Evolutionary conservation across 2,888 invertebrate genomes (phyloP), one percentile per base, ranked within the genome.

Genomic region (Drosophila austrosaltans): DNA sequence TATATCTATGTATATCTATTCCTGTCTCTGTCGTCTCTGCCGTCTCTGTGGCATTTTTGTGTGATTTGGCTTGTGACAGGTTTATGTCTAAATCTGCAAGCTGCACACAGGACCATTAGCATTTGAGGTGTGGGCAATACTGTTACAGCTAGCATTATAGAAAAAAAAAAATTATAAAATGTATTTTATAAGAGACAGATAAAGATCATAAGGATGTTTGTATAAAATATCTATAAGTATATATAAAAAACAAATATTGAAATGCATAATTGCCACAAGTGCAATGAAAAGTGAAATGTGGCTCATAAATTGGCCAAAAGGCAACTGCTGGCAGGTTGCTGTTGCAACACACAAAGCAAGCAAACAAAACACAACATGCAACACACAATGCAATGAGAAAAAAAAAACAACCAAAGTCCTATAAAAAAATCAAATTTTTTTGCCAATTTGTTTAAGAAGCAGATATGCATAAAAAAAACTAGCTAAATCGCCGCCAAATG

Each of bases 271-370:
- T 75, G 72, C 48, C 39, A 57, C 75, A 69, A 77, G 63, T 73
- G 73, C 69, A 73, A 66, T 66, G 69, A 78, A 83, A 83, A 83
- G 82, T 80, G 82, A 83, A 83, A 87, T 85, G 82, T 74, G 75
- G 72, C 63, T 69, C 67, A 72, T 75, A 72, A 69, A 78, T 72
- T 40, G 56, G 61, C 79, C 12, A 69, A 42, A 16, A n/a, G 5
- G 42, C 48, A 22, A 48, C 48, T 22, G 7, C 32, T 42, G 64
- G 59, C 60, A 40, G 8, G 39, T 20, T 36, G 60, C 48, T 16
- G 36, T 39, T 36, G 8, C 20, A 22, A 36, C 28, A 36, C 25
- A 30, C 39, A 28, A 67, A 48, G 54, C 48, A 68, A 69, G 64
- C 66, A 40, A 40, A 40, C n/a, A 36, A 16, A 16, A 16, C 16